phyloP scores from a whole-genome alignment of 2,797 vertebrate genomes.

The Chiloscyllium punctatum region DNA sequence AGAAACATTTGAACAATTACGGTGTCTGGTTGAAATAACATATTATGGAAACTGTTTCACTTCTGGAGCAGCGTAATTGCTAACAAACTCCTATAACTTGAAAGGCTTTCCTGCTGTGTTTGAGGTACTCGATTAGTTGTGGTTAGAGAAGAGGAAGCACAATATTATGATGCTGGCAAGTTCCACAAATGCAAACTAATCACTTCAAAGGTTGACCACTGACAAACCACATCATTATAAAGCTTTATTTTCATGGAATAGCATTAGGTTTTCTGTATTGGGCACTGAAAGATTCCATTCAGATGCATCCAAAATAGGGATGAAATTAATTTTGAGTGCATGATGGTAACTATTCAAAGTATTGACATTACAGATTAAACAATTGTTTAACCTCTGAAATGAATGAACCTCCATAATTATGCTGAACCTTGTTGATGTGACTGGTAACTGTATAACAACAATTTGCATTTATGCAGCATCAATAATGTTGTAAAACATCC shows the following conservation, averaged over 20 bases:
- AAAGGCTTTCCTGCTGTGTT: constrained; percentile 40
- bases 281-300: not conserved
- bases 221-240: not conserved
- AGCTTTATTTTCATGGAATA: not conserved
- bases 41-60: not conserved
- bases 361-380: not conserved
- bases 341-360: not conserved
- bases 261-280: too few relatives aligned
- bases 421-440: not conserved
- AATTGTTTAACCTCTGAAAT: not conserved
- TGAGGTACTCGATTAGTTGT: constrained; percentile 50
- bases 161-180: constrained; percentile 72
- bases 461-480: not conserved
- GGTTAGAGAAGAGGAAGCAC: constrained; percentile 53
- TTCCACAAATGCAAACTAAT: constrained; percentile 61
- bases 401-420: not conserved
- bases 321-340: not conserved
- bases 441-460: not conserved
- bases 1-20: not conserved
- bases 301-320: not conserved
- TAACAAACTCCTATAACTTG: not conserved
- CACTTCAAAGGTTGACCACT: constrained; percentile 65
- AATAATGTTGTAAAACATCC: not conserved
- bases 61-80: not conserved
- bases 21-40: constrained; percentile 30